Base-by-base conservation (phyloP, 2,797 vertebrate species). In the Oreochromis mossambicus region DNA sequence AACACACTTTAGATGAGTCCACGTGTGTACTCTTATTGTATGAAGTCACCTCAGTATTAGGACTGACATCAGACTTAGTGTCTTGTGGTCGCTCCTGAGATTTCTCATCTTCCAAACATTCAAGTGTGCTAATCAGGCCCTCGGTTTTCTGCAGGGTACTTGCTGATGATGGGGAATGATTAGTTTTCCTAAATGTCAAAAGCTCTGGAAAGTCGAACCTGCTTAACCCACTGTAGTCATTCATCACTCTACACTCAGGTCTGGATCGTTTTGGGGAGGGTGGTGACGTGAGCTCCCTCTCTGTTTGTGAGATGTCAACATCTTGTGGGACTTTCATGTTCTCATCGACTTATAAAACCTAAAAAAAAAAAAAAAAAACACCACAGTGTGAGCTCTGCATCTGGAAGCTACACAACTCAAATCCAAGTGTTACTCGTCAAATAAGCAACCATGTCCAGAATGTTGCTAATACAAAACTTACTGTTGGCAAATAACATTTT, bases 291-390 rank as follows among this genome's bases (percentile, higher is more conserved):
- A 66, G 61, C 13, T 88, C 81, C 43, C 43, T 77, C 70, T 90
- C 82, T 78, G 52, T 34, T 77, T 78, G 63, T 78, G 10, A 56
- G 13, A 56, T 21, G 34, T 52, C 50, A 34, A 75, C 63, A 26
- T 88, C 75, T 58, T 68, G 41, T 88, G 79, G 55, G 56, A 75
- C 79, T 79, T 86, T 93, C 95, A 95, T 95, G 78, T 86, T 87
- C 50, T 87, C 66, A 15, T 76, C 41, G 32, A 50, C n/a, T 6
- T 34, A 17, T 14, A 81, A 51, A 38, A 84, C 77, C 83, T 91
- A 58, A 63, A 93, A 88, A 29, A 76, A 51, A 90, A 86, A 89
- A 88, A 56, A 43, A 93, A 89, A 24, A 76, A 51, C 90, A 86
- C 85, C 73, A 84, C 34, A 77, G 34, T 36, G 38, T 83, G 21